Evolutionary conservation across 35 echinoderm and acorn worm genomes (phyloP).

Genomic region (Lytechinus pictus): DNA sequence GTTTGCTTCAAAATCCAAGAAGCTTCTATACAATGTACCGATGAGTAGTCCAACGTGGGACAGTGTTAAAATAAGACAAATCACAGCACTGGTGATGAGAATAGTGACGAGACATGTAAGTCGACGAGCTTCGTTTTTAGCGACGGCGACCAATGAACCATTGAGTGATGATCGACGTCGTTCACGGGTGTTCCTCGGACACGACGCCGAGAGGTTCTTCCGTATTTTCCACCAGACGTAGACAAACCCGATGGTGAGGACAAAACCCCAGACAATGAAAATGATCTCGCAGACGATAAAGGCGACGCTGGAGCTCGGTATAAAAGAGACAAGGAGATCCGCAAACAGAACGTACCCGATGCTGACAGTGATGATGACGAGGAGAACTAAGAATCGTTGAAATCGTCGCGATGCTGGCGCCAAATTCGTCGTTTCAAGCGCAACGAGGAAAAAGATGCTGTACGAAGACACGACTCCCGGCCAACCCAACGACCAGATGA

Average conservation of each 20-base stretch:
- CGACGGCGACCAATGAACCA: background rate
- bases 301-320: constrained; percentile 16
- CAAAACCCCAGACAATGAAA: constrained; percentile 62
- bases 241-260: constrained; percentile 52
- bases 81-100: constrained; percentile 26
- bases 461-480: constrained; percentile 53
- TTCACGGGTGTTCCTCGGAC: background rate
- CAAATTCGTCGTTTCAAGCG: constrained; percentile 65
- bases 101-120: constrained; percentile 49
- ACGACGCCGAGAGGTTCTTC: constrained; percentile 47
- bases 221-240: constrained; percentile 59
- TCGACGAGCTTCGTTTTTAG: constrained; percentile 35
- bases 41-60: constrained; percentile 33
- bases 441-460: constrained; percentile 62
- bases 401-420: constrained; percentile 55
- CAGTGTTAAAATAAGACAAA: constrained; percentile 39
- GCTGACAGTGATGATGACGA: constrained; percentile 34
- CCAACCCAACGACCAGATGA: constrained; percentile 74
- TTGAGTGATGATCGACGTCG: background rate
- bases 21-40: background rate
- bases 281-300: constrained; percentile 61
- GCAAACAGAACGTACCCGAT: constrained; percentile 56
- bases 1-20: background rate
- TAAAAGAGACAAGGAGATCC: constrained; percentile 67
- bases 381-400: constrained; percentile 46